Base-by-base conservation (phyloP, 2,113 vertebrate genomes). In the Scolopax mira region DNA sequence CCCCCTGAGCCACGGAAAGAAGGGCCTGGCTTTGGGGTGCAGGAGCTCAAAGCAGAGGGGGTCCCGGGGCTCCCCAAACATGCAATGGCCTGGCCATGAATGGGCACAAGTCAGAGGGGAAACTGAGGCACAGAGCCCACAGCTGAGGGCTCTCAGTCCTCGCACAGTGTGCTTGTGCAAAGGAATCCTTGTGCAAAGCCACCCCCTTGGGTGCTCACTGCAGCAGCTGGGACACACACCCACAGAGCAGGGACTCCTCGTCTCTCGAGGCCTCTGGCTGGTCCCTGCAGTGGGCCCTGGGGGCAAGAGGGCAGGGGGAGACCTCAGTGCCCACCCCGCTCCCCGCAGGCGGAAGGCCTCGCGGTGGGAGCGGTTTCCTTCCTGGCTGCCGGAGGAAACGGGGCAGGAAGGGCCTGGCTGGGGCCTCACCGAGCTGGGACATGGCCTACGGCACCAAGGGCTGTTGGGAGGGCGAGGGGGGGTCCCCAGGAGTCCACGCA, bases 401-500 rank as follows among this genome's bases (percentile, higher is more conserved):
- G 87, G 72, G 82, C 96, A 96, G 95, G 97, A 97, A 97, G 92
- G 87, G 79, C 85, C 93, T 79, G 88, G 91, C 88, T 6, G 30
- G 66, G 79, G 71, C 82, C 72, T 78, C 18, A 28, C 90, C 15
- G 80, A 2, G 27, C 83, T 15, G 31, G 88, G 75, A 88, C 37
- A 35, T 1, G 81, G 42, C 67, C 52, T 1, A 4, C 2, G 15
- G 62, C 82, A 42, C 6, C 16, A n/a, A 61, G 49, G 35, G 57
- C 49, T 35, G 37, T 1, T 1, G 24, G 11, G 33, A 51, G 51
- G 28, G 35, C 46, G 52, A 16, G 18, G 19, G 24, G 35, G 49
- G 18, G 24, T 14, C 46, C 67, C 27, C 17, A 1, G 13, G 22
- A 66, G 15, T 61, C 31, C 82, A 1, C 6, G 1, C 25, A 0